These are phyloP conservation scores for Dendrolimus kikuchii DNA, from an alignment of 1,140 invertebrate species.

Conservation along the genomic window DNA sequence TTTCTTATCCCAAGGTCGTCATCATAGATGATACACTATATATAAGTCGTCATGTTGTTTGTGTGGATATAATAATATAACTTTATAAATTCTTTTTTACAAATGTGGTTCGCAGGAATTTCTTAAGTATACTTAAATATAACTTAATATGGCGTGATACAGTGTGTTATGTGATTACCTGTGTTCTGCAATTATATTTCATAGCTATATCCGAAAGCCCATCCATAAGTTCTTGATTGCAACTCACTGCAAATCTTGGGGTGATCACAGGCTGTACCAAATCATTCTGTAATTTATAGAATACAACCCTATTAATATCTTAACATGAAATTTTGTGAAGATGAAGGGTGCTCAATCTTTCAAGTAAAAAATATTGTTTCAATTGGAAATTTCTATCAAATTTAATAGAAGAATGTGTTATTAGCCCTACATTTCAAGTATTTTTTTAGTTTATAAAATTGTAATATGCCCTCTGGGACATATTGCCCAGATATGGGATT, in stretches of 20 bases:
- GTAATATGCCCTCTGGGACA: no score
- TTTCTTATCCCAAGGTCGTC: no score
- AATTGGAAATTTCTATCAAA: background rate
- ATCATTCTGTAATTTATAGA: slow-evolving; percentile 73
- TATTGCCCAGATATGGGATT: no score
- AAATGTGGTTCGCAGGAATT: no score
- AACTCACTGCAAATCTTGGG: slow-evolving; percentile 90
- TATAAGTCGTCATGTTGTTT: no score
- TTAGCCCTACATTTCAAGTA: background rate
- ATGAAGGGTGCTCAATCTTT: no score
- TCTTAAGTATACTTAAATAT: no score
- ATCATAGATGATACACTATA: no score
- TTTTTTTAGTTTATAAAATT: background rate
- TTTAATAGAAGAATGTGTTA: background rate
- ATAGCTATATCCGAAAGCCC: slow-evolving; percentile 80
- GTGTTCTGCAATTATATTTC: slow-evolving; percentile 81
- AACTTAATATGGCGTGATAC: no score
- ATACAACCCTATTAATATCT: background rate
- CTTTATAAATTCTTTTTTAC: no score
- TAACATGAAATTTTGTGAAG: no score
- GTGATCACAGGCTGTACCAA: slow-evolving; percentile 87
- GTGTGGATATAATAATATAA: no score
- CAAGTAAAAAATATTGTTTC: background rate
- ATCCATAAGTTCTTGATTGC: slow-evolving; percentile 80
- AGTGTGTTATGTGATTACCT: slow-evolving; percentile 70